Percentiles rank a stretch among this genome's conserved stretches.
These are phyloP conservation scores for Upupa epops DNA, from an alignment of 2,113 vertebrate species.

Conservation along the genomic window DNA sequence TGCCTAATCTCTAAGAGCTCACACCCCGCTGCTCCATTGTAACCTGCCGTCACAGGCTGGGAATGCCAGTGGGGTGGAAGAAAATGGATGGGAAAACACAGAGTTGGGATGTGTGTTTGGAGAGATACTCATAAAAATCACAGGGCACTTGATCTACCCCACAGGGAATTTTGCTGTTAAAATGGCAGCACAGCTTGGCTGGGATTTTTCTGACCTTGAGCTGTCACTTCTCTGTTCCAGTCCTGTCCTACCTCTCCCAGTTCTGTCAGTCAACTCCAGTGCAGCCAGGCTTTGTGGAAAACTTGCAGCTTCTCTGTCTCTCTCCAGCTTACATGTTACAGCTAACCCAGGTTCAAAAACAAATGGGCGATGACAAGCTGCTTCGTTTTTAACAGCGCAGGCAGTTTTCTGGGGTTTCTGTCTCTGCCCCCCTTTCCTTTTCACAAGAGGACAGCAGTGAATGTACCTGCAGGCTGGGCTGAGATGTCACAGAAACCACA, in stretches of 20 bases:
- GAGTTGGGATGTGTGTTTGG: neutral
- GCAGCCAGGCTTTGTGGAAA: neutral
- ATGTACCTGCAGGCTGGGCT: neutral
- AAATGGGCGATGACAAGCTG: neutral
- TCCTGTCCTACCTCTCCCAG: neutral
- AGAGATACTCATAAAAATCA: neutral
- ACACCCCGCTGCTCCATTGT: neutral
- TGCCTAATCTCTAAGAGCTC: neutral
- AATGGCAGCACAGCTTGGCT: neutral
- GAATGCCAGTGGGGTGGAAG: neutral
- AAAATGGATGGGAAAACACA: neutral
- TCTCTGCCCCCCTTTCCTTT: neutral
- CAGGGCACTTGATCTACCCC: neutral
- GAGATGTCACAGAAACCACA: neutral
- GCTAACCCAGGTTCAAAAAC: neutral
- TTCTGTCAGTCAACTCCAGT: neutral
- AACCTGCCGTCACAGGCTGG: neutral
- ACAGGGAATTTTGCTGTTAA: neutral
- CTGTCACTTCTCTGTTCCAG: neutral
- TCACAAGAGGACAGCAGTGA: neutral
- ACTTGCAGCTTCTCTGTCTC: neutral
- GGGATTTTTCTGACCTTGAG: neutral
- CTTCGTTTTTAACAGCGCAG: neutral
- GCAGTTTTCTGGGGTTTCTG: neutral
- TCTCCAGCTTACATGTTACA: neutral